A percentile compares a stretch with the other conserved stretches of the same genome.
Conservation (phyloP, 2,113 vertebrate genomes). For the Fulica atra region DNA sequence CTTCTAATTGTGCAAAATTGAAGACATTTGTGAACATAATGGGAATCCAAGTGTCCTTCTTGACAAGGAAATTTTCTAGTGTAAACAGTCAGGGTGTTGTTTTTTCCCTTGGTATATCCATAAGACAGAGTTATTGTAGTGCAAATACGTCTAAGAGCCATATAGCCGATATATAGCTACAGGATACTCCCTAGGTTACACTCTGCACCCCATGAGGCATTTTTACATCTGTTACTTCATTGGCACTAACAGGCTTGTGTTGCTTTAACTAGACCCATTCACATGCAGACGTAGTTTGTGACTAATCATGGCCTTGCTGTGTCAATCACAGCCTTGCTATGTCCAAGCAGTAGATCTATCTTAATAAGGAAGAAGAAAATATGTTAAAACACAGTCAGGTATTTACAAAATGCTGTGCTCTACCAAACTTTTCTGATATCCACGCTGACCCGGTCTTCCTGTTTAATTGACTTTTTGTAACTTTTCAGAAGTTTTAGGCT, state of each 20-base stretch:
- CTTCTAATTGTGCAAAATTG: not conserved
- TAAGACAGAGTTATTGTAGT: not conserved
- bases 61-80: not conserved
- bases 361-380: not conserved
- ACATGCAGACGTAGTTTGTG: not conserved
- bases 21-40: not conserved
- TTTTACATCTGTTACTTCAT: not conserved
- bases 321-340: not conserved
- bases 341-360: not conserved
- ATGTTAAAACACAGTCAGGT: not conserved
- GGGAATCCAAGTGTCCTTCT: not conserved
- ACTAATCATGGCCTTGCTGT: not conserved
- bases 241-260: not conserved
- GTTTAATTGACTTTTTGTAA: not conserved
- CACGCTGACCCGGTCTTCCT: not conserved
- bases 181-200: not conserved
- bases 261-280: not conserved
- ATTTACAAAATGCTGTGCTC: not conserved
- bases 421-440: not conserved
- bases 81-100: not conserved
- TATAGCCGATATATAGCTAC: not conserved
- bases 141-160: not conserved
- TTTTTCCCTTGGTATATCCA: not conserved
- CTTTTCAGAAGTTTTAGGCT: not conserved
- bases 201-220: not conserved